Base-by-base conservation (phyloP, 2,888 invertebrate genomes). In the Acanthopleura granulata region DNA sequence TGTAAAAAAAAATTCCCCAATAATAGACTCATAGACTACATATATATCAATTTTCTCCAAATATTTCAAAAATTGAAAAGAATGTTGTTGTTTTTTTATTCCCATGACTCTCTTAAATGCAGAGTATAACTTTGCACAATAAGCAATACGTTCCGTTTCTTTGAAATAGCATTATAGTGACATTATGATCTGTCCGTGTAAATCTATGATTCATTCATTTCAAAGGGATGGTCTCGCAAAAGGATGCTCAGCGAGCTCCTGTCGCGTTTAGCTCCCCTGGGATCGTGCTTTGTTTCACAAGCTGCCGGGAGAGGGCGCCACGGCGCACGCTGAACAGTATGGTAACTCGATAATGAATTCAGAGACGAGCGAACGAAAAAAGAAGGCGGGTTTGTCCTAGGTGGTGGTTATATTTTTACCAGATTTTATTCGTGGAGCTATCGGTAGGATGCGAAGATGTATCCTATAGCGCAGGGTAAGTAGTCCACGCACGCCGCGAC, bases 311-410 rank as follows among this genome's bases (percentile, higher is more conserved):
- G 57, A 22, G 57, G 57, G 57, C 57, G 57, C 57, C 12, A 1
- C 3, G n/a, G 3, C 12, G 6, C 57, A 57, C 57, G 3, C 12
- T 57, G 57, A 57, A 57, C 57, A 57, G 57, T 57, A 57, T 57
- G 57, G 57, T 18, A n/a, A 57, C 57, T 57, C n/a, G 57, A 57
- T 57, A 57, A 57, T 57, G 57, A 57, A 57, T 57, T 57, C 57
- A 57, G n/a, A 22, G 22, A 22, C 3, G 22, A 22, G 4, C 57
- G n/a, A 57, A 57, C 57, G 18, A 57, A 57, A 40, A 22, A 57
- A 57, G 57, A 57, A 57, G 57, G 22, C 57, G 22, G 22, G 22
- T 57, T n/a, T 57, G 18, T 57, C 57, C 18, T 57, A 57, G n/a
- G 22, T 57, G 57, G 22, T 22, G 57, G 57, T 22, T 18, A 12